Evolutionary conservation across 2,888 invertebrate species (phyloP), one percentile per base, ranked within the genome.

Genomic region (Galerucella pusilla): DNA sequence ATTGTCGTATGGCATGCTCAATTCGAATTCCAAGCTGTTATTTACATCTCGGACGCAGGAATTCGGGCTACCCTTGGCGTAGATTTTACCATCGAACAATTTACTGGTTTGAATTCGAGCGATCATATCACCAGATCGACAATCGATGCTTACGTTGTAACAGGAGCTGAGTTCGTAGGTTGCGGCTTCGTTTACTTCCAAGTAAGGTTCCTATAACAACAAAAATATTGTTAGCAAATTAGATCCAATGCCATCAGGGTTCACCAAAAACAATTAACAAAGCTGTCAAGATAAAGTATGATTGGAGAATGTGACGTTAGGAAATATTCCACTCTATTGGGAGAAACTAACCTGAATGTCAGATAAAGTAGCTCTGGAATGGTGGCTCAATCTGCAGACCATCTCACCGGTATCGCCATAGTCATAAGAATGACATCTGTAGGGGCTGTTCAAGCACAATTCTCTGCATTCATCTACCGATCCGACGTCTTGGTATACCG

Each of bases 81-180:
- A 97, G 80, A 97, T 95, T 89, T 97, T 97, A 80, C 97, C 97
- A 86, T 96, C 96, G 89, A 97, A 97, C 75, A 97, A 89, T 88
- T 96, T 96, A 80, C 95, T 96, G 73, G 97, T 97, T 88, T 95
- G 95, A 85, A 97, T 96, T 81, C 93, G 92, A 54, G 97, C 96
- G 75, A 97, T 92, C 97, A 97, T 97, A 87, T 97, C 96, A 71
- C 96, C 95, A 45, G 96, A 92, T 73, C 96, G 93, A 86, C 97
- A 97, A 88, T 97, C 96, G 85, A 97, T 96, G 82, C 94, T 95
- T 66, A 97, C 96, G 88, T 97, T 97, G 91, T 97, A 97, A 88
- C 97, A 97, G 35, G 97, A 96, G 81, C 95, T 94, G 80, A 97
- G 89, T 89, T 97, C 97, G 89, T 96, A 97, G 14, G 97, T 97